A percentile compares a stretch with the other conserved stretches of the same genome.
phyloP scores from a whole-genome alignment of 2,888 invertebrate genomes.

The Tinea semifulvella region DNA sequence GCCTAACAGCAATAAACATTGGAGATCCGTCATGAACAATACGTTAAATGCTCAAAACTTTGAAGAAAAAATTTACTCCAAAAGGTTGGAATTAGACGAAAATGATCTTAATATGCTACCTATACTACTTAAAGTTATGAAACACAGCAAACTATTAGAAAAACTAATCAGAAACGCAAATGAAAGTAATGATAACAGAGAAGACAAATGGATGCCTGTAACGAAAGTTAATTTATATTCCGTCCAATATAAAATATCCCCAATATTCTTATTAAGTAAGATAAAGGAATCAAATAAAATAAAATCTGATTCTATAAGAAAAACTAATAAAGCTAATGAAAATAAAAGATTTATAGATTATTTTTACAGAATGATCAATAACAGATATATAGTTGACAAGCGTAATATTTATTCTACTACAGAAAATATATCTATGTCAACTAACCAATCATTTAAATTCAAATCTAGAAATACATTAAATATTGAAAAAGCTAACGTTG shows the following conservation, averaged over 20 bases:
- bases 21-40: slow-evolving; percentile 37
- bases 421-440: not conserved
- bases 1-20: slow-evolving; percentile 27
- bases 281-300: slow-evolving; percentile 30
- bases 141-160: slow-evolving; percentile 35
- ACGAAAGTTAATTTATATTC: not conserved
- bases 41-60: slow-evolving; percentile 19
- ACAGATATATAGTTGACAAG: slow-evolving; percentile 18
- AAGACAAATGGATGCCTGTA: not conserved
- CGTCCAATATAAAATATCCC: slow-evolving; percentile 35
- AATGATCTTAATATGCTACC: slow-evolving; percentile 39
- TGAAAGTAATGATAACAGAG: not conserved
- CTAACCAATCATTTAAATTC: no score
- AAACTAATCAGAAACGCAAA: slow-evolving; percentile 22
- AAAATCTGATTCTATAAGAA: slow-evolving; percentile 42
- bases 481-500: no score
- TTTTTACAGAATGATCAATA: slow-evolving; percentile 44
- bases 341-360: slow-evolving; percentile 44
- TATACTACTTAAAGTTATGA: slow-evolving; percentile 38
- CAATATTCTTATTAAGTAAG: slow-evolving; percentile 23
- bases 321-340: slow-evolving; percentile 42
- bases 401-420: not conserved
- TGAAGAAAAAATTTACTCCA: not conserved
- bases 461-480: no score
- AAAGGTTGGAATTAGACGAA: slow-evolving; percentile 27